Percentiles rank a stretch among this genome's conserved stretches.
Evolutionary conservation across 2,113 vertebrate species (phyloP).

Genomic region (Trichechus manatus): DNA sequence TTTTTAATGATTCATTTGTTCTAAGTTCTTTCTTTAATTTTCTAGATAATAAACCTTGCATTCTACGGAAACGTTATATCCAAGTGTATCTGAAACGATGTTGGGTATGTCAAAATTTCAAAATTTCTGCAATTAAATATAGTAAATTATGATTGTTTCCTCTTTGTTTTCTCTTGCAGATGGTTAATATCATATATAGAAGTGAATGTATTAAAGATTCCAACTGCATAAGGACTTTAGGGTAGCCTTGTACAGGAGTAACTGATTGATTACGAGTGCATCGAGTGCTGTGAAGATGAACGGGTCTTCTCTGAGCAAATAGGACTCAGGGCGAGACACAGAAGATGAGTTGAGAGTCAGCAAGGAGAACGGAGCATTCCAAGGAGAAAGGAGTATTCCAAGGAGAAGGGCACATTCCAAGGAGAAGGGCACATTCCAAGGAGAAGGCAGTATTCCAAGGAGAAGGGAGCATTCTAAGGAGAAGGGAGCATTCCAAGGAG

Average conservation of each 20-base stretch:
- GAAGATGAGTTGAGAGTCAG: background rate
- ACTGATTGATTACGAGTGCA: background rate
- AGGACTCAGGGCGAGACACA: background rate
- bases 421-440: too few species aligned
- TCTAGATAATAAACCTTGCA: slow-evolving; percentile 69
- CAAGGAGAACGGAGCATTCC: background rate
- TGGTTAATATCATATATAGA: slow-evolving; percentile 18
- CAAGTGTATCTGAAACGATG: slow-evolving; percentile 58
- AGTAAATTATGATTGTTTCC: slow-evolving; percentile 44
- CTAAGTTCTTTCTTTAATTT: slow-evolving; percentile 69
- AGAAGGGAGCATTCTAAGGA: too few species aligned
- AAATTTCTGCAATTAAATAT: slow-evolving; percentile 67
- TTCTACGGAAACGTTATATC: slow-evolving; percentile 31
- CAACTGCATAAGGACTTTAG: background rate
- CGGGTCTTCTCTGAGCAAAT: background rate
- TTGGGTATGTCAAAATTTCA: slow-evolving; percentile 49
- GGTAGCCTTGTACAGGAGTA: background rate
- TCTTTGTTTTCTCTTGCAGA: slow-evolving; percentile 46
- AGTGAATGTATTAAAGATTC: slow-evolving; percentile 50
- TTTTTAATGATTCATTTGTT: slow-evolving; percentile 68
- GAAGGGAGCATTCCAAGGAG: too few species aligned
- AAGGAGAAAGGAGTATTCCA: background rate
- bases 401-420: background rate
- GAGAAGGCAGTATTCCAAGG: too few species aligned
- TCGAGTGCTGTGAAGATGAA: background rate